Evolutionary conservation across 2,888 invertebrate species (phyloP), one percentile per base, ranked within the genome.

Genomic region (Melieria picta): DNA sequence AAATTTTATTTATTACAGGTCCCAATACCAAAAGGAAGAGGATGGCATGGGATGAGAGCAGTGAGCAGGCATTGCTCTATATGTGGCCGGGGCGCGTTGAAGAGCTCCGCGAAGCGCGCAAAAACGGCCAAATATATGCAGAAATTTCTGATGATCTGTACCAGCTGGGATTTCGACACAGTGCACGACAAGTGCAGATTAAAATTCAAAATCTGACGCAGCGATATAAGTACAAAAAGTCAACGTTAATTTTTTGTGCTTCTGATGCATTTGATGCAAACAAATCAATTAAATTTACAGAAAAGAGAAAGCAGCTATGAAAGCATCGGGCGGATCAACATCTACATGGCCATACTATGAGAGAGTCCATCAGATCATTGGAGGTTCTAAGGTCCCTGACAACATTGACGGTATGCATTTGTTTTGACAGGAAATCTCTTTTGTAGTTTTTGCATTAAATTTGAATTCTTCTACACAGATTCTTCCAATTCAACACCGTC

Each of bases 151-250:
- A 55, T 13, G 64, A 55, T 1, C 10, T 55, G 43, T 43, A 9
- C 5, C n/a, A 55, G n/a, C n/a, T 65, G 52, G 64, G 64, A 9
- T 52, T 45, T 11, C 43, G 10, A 3, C 55, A 55, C 45, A 65
- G 43, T 43, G 64, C 16, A 5, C n/a, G 52, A 16, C 52, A 55
- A 6, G 64, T 65, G 45, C 52, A 55, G 16, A 55, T 65, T 1
- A 65, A 65, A 13, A 16, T 65, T 9, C n/a, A 42, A 10, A 65
- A 65, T 13, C 45, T 65, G 42, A 48, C 63, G 11, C 63, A 63
- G 42, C 48, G 48, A 47, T 63, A 63, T 42, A 16, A 50, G 63
- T 63, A 63, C 30, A n/a, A 42, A 10, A 5, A n/a, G n/a, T n/a
- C n/a, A n/a, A n/a, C n/a, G n/a, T n/a, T n/a, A n/a, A n/a, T n/a